Conservation (phyloP, 2,797 vertebrate species). For the Lepilemur septentrionalis region DNA sequence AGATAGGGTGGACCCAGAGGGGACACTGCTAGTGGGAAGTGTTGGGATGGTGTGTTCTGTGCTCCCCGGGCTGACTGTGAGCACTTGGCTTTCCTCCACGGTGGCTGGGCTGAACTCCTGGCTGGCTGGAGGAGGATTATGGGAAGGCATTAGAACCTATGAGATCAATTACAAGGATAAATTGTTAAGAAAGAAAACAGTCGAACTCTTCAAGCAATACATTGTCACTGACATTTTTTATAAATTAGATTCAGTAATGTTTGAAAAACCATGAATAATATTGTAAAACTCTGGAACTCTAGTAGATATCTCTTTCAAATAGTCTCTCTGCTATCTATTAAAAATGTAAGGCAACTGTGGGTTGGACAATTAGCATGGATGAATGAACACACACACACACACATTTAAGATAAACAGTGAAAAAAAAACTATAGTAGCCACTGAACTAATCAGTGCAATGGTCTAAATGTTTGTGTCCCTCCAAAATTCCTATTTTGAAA, state of each 20-base stretch:
- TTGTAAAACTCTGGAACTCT: neutral
- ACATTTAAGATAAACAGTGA: neutral
- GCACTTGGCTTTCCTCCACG: slow-evolving; percentile 45
- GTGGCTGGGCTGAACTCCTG: slow-evolving; percentile 49
- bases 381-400: neutral
- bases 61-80: slow-evolving; percentile 38
- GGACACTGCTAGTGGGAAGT: neutral
- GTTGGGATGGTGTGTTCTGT: slow-evolving; percentile 54
- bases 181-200: neutral
- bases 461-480: neutral
- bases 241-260: neutral
- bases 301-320: neutral
- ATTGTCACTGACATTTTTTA: neutral
- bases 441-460: neutral
- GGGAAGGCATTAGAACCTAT: slow-evolving; percentile 81
- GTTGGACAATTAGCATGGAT: neutral
- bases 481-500: neutral
- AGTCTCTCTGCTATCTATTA: neutral
- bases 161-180: slow-evolving; percentile 64
- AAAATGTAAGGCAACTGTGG: neutral
- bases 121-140: slow-evolving; percentile 72
- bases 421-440: neutral
- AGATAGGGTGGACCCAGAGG: neutral
- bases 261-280: neutral
- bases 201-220: neutral